phyloP scores from a whole-genome alignment of 1,140 invertebrate species.

The Danaus plexippus region DNA sequence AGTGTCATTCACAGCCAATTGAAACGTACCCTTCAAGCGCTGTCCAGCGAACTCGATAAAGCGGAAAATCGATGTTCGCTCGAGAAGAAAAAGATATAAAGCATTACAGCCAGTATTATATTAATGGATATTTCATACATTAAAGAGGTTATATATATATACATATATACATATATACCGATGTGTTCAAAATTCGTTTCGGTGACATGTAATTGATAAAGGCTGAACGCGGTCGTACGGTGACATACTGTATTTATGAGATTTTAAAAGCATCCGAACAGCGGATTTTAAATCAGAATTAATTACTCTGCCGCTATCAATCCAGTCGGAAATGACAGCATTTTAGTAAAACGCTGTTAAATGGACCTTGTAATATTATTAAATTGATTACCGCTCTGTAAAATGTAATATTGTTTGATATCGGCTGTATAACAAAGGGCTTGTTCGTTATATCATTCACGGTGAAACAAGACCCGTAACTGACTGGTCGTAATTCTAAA shows the following conservation, averaged over 20 bases:
- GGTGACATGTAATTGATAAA: conserved; percentile 62
- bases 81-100: conserved; percentile 23
- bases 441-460: no score
- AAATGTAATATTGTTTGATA: no score
- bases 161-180: no score
- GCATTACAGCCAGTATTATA: no score
- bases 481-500: conserved; percentile 34
- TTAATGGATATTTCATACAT: no score
- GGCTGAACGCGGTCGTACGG: conserved; percentile 41
- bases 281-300: conserved; percentile 54
- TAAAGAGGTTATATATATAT: no score
- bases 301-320: conserved; percentile 44
- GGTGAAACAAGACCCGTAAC: no score
- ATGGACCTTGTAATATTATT: conserved; percentile 4
- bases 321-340: conserved; percentile 33
- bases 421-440: no score
- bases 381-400: no score
- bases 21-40: conserved; percentile 36
- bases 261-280: conserved; percentile 61
- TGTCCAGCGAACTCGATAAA: conserved; percentile 43
- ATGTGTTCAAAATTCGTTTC: conserved; percentile 5
- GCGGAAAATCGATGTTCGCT: conserved; percentile 30
- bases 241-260: conserved; percentile 62
- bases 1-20: conserved; percentile 41
- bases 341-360: conserved; percentile 17